Evolutionary conservation across 2,113 vertebrate species (phyloP).

Genomic region (Planiliza haematocheilus): DNA sequence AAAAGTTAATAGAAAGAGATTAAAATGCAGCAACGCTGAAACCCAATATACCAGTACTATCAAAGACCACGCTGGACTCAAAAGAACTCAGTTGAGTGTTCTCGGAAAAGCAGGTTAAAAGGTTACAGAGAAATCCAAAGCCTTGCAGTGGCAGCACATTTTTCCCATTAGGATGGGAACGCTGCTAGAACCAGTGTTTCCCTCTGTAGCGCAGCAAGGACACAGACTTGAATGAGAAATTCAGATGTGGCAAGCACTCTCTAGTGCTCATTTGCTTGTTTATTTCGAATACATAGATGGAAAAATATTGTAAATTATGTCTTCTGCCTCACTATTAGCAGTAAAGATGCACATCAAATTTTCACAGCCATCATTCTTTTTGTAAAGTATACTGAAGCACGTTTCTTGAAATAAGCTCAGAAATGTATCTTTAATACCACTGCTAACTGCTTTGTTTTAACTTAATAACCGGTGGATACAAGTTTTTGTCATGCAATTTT

Average conservation of each 20-base stretch:
- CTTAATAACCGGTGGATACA: too few species aligned
- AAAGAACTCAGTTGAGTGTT: not conserved
- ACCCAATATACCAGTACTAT: not conserved
- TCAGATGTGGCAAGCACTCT: not conserved
- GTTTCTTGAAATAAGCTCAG: too few species aligned
- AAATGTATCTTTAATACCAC: too few species aligned
- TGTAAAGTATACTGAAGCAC: too few species aligned
- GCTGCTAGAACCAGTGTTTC: too few species aligned
- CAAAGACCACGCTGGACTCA: not conserved
- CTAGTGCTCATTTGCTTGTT: not conserved
- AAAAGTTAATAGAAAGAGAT: not conserved
- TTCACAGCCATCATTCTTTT: too few species aligned
- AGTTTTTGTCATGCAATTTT: too few species aligned
- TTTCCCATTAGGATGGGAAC: not conserved
- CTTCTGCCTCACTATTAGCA: not conserved
- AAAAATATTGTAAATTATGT: not conserved
- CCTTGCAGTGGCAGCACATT: not conserved
- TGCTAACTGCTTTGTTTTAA: too few species aligned
- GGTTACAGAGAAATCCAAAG: not conserved
- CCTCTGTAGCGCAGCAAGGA: too few species aligned
- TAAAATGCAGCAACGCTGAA: not conserved
- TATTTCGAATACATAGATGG: too few species aligned
- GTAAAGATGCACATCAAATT: not conserved
- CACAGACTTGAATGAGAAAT: too few species aligned
- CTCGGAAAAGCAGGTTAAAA: too few species aligned